Evolutionary conservation across 2,797 vertebrate species (phyloP), one percentile per base, ranked within the genome.

Genomic region (Gorsachius magnificus): DNA sequence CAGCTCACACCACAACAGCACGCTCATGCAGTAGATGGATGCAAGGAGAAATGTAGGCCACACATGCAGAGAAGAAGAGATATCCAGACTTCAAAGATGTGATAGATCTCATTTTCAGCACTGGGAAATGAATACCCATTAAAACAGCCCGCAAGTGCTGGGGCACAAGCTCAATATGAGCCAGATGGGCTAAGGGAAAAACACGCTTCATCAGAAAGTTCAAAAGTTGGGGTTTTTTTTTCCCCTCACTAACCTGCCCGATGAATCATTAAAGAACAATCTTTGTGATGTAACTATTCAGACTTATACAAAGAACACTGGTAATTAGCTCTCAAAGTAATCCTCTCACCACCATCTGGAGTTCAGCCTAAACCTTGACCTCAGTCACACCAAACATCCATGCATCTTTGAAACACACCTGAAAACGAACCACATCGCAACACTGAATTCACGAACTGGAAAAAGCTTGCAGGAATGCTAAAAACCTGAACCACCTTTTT

Each of bases 291-390:
- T 95, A 96, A 93, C 91, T 64, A 61, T 80, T 51, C 75, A 91
- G 94, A 82, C 28, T 94, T 82, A 82, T 3, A 94, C 56, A 95
- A 94, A 94, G 80, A 78, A 85, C 45, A 56, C 64, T 77, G 16
- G 18, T 95, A 95, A 97, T 94, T 58, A 90, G 90, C 86, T 92
- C 80, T 83, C 18, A 0, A 26, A 76, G 76, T 95, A 96, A 97
- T 96, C 96, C 85, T 41, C 93, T 90, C 77, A 89, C 66, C 81
- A 79, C 95, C 95, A 90, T 92, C 96, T 96, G 94, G 93, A 95
- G 90, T 57, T 79, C 51, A 89, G 91, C 63, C 93, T 90, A 77
- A 87, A 89, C 36, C 90, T 86, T 80, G 64, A 63, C 87, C 92
- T 89, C 78, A 26, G 66, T 14, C 75, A 56, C 81, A 33, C 26